Percentiles rank a stretch among this genome's conserved stretches.
phyloP scores from a whole-genome alignment of 2,797 vertebrate genomes.

The Chelidonichthys spinosus region DNA sequence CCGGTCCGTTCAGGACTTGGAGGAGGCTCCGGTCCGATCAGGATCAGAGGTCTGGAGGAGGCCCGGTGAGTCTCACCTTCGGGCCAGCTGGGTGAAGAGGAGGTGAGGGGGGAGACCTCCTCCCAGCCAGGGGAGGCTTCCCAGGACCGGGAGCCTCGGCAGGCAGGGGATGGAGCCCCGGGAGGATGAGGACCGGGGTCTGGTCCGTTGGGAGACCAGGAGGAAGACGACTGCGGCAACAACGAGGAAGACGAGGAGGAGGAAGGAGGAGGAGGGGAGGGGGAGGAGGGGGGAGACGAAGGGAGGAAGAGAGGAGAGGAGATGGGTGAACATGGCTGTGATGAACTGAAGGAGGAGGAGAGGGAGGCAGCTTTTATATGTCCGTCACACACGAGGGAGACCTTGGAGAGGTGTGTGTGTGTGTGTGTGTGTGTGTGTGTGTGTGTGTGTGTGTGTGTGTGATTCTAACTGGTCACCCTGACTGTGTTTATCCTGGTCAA shows the following conservation, averaged over 20 bases:
- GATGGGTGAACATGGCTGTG: constrained; percentile 34
- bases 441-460: background rate
- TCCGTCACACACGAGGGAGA: background rate
- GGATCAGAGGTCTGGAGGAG: background rate
- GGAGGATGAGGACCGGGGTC: background rate
- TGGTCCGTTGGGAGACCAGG: background rate
- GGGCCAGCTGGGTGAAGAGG: constrained; percentile 72
- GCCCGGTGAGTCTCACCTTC: constrained; percentile 9
- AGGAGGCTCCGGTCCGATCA: background rate
- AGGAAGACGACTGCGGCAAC: constrained; percentile 4
- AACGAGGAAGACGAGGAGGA: background rate
- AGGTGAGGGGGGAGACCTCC: constrained; percentile 76
- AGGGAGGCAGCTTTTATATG: constrained; percentile 31
- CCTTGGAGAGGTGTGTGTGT: constrained; percentile 62
- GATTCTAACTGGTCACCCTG: background rate
- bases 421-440: background rate
- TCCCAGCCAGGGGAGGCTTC: constrained; percentile 83
- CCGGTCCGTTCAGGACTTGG: background rate
- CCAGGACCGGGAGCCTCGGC: constrained; percentile 75
- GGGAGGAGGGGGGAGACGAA: background rate
- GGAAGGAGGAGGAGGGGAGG: background rate
- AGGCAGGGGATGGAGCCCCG: constrained; percentile 70
- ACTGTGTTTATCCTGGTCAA: constrained; percentile 26
- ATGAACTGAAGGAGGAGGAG: constrained; percentile 20
- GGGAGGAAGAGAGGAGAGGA: constrained; percentile 26